A percentile compares a stretch with the other conserved stretches of the same genome.
These are phyloP conservation scores for Keiferia lycopersicella DNA, from an alignment of 2,888 invertebrate species.

Conservation along the genomic window DNA sequence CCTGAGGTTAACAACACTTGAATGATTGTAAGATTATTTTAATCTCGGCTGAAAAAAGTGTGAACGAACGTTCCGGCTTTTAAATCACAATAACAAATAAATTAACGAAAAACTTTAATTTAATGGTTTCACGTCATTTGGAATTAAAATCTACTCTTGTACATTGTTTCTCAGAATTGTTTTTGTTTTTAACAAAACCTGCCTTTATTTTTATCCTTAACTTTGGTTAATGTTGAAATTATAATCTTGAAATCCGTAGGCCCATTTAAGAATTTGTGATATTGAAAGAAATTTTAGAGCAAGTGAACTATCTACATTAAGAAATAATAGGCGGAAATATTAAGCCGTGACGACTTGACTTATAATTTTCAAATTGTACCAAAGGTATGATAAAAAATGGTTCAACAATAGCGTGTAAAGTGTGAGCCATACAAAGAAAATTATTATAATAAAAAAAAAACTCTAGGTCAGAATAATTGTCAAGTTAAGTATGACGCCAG, in stretches of 20 bases:
- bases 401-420: not conserved
- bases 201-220: too few relatives aligned
- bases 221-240: too few relatives aligned
- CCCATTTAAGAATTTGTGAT: too few relatives aligned
- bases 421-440: not conserved
- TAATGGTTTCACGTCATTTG: conserved; percentile 31
- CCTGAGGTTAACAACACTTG: not conserved
- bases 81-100: conserved; percentile 32
- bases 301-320: too few relatives aligned
- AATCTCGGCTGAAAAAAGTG: conserved; percentile 31
- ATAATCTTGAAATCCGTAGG: too few relatives aligned
- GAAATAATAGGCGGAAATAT: too few relatives aligned
- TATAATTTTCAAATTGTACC: not conserved
- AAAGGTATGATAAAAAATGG: not conserved
- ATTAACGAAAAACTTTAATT: conserved; percentile 14
- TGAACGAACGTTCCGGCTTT: conserved; percentile 31
- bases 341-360: too few relatives aligned
- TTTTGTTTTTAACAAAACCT: too few relatives aligned
- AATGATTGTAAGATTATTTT: not conserved
- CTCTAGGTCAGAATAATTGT: conserved; percentile 19
- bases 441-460: not conserved
- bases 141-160: conserved; percentile 25
- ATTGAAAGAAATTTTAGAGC: too few relatives aligned
- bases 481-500: conserved; percentile 15
- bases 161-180: conserved; percentile 21